phyloP scores from a whole-genome alignment of 2,888 invertebrate genomes.

The Neoaliturus tenellus region DNA sequence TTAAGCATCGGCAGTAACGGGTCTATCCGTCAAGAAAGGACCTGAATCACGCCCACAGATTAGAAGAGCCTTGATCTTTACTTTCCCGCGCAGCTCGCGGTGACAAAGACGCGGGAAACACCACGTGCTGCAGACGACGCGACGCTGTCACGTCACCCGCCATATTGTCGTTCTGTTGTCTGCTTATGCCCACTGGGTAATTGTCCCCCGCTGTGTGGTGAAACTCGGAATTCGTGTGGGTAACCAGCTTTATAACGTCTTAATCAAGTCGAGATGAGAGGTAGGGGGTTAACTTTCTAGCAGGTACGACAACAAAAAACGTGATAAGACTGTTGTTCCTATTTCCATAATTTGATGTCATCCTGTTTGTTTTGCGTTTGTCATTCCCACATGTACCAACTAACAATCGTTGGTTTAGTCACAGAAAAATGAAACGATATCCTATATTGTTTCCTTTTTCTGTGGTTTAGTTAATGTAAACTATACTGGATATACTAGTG shows the following conservation, averaged over 20 bases:
- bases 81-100: conserved; percentile 33
- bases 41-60: conserved; percentile 34
- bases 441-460: no score
- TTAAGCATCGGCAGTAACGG: conserved; percentile 1
- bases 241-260: conserved; percentile 9
- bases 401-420: no score
- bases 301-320: no score
- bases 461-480: no score
- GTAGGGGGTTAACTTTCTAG: neutral
- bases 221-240: neutral
- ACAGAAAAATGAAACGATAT: no score
- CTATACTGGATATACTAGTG: no score
- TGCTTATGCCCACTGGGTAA: neutral
- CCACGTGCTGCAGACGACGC: conserved; percentile 13
- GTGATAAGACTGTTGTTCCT: no score
- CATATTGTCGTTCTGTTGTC: neutral
- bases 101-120: conserved; percentile 30
- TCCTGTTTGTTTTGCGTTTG: no score
- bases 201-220: conserved; percentile 8
- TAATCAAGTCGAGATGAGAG: neutral
- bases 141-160: neutral
- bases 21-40: conserved; percentile 33
- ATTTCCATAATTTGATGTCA: no score
- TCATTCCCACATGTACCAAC: no score
- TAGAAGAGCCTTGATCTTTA: conserved; percentile 48